phyloP scores from a whole-genome alignment of 2,113 vertebrate species.

The Cololabis saira region DNA sequence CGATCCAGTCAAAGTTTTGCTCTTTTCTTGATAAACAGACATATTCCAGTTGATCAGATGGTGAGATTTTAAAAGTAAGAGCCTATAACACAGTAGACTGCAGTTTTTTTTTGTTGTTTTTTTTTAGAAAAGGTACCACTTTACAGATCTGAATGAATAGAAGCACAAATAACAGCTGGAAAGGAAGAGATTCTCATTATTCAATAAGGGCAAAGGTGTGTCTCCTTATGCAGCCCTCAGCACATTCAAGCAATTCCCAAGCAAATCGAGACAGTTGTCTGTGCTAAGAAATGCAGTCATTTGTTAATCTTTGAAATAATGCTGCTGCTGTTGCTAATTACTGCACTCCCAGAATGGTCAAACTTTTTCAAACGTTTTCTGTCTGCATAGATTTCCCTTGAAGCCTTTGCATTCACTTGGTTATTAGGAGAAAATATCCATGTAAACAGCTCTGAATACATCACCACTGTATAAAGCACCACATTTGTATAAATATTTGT shows the following conservation, averaged over 20 bases:
- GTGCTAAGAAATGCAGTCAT: background rate
- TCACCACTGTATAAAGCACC: background rate
- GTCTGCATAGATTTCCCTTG: background rate
- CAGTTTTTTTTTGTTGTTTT: no score
- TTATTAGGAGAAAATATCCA: background rate
- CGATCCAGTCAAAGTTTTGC: background rate
- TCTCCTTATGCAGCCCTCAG: slow-evolving; percentile 58
- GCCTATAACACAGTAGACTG: no score
- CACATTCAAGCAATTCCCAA: slow-evolving; percentile 41
- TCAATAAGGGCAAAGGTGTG: slow-evolving; percentile 49
- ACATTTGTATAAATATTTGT: background rate
- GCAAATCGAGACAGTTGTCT: slow-evolving; percentile 13
- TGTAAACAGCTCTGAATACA: background rate
- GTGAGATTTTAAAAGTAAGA: no score
- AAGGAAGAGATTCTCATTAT: slow-evolving; percentile 55
- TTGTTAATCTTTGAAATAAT: background rate
- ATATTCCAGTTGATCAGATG: no score
- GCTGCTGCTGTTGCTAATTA: background rate
- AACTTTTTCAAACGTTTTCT: slow-evolving; percentile 23
- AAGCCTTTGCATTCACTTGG: background rate
- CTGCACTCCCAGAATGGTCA: background rate
- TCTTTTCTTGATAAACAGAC: no score
- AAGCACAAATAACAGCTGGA: slow-evolving; percentile 49
- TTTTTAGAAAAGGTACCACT: background rate
- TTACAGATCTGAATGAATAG: slow-evolving; percentile 8